Evolutionary conservation across 92 coral and sea anemone species (phyloP).

Genomic region (Metridium senile): DNA sequence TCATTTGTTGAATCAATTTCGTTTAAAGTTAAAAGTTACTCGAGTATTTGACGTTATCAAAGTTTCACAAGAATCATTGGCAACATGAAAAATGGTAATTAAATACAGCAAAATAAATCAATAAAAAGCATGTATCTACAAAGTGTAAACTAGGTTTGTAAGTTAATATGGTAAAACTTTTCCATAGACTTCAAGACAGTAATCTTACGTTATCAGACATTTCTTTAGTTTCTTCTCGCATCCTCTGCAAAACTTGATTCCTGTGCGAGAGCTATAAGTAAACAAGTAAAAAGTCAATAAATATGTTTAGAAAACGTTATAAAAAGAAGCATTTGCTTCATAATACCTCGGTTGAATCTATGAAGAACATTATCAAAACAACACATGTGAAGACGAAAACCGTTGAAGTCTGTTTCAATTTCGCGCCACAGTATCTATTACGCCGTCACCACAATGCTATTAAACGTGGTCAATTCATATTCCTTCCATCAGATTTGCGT

Average conservation of each 20-base stretch:
- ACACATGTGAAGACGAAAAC: background rate
- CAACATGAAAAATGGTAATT: too few species aligned
- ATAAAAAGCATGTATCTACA: too few species aligned
- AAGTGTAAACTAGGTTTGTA: too few species aligned
- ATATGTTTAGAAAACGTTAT: background rate
- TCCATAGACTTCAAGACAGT: background rate
- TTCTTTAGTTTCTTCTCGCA: slow-evolving; percentile 71
- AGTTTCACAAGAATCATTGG: too few species aligned
- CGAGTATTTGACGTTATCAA: too few species aligned
- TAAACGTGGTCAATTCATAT: background rate
- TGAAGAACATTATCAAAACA: slow-evolving; percentile 26
- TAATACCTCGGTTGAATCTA: slow-evolving; percentile 17
- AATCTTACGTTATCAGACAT: slow-evolving; percentile 66
- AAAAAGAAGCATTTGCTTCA: background rate
- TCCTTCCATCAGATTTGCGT: background rate
- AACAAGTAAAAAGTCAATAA: slow-evolving; percentile 3
- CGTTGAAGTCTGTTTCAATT: slow-evolving; percentile 5
- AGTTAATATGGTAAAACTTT: too few species aligned
- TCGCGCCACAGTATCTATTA: slow-evolving; percentile 19
- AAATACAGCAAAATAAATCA: too few species aligned
- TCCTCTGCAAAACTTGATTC: slow-evolving; percentile 72
- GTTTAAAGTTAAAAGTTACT: too few species aligned
- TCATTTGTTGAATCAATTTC: too few species aligned
- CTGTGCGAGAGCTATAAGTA: slow-evolving; percentile 77
- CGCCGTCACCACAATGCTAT: too few species aligned